Base-by-base conservation (phyloP, 2,797 vertebrate genomes). In the Sebastes goodei region DNA sequence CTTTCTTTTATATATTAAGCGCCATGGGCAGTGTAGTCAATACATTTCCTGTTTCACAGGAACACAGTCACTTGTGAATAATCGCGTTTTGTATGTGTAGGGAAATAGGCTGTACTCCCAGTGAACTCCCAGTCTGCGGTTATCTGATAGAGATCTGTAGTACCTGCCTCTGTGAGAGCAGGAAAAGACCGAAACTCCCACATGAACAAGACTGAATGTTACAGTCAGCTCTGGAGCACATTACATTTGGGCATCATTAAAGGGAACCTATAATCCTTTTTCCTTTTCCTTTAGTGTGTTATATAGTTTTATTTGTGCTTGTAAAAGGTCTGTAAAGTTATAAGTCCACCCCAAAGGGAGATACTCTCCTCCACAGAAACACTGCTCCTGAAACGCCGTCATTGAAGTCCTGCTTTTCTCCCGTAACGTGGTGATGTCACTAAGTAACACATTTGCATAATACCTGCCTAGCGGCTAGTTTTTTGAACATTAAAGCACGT, bases 121-220 rank as follows among this genome's bases (percentile, higher is more conserved):
- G 87, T 86, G 78, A 91, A 91, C 92, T 87, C 82, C 83, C 86
- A 74, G 60, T 63, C 65, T 30, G n/a, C 59, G 64, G 89, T 90
- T 92, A 93, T 95, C 92, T 89, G 86, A 87, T 74, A 8, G 17
- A 55, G 78, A 67, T 83, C 74, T 67, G 66, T 62, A 62, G 79
- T 84, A 89, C 88, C 91, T 86, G 84, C 77, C 72, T 75, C 69
- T 71, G 74, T 91, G 90, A 86, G 85, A 88, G 68, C 91, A 83
- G 90, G 90, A 91, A 93, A 76, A 33, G 64, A 79, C 82, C 78
- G 85, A 84, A 85, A 91, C 85, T 93, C 85, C 84, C 89, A 92
- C 80, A 84, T 77, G 78, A 61, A 29, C 77, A 64, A 62, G 52
- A 64, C 55, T 33, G 33, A 20, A 42, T 66, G 65, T 71, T 65